Evolutionary conservation across 2,797 vertebrate species (phyloP).

Genomic region (Chromobotia macracanthus): DNA sequence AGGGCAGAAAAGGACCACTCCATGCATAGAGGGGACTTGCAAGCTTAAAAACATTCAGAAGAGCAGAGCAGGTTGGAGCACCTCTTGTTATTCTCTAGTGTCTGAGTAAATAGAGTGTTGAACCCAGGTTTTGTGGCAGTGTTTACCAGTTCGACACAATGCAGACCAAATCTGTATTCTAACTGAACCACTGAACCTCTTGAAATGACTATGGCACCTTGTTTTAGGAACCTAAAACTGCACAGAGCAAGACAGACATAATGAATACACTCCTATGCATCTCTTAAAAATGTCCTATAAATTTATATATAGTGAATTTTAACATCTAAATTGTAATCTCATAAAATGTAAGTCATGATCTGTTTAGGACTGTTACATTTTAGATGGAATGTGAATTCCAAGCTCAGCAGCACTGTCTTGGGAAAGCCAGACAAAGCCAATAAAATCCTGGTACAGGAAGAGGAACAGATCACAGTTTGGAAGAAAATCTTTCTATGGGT

Average conservation of each 20-base stretch:
- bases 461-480: neutral
- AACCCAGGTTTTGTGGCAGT: neutral
- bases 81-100: constrained; percentile 10
- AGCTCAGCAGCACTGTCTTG: too few species aligned
- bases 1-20: neutral
- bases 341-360: too few species aligned
- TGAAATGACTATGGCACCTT: neutral
- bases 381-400: too few species aligned
- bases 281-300: too few species aligned
- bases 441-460: neutral
- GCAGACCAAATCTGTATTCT: neutral
- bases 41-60: neutral
- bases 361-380: neutral
- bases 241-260: neutral
- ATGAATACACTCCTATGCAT: neutral
- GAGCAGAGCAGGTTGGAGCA: neutral
- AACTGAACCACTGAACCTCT: neutral
- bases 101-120: neutral
- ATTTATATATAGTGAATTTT: too few species aligned
- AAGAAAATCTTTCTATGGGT: constrained; percentile 8
- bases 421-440: neutral
- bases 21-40: neutral
- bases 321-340: too few species aligned
- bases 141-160: neutral
- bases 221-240: neutral